Conservation (phyloP, 2,113 vertebrate species). For the Barbus barbus region DNA sequence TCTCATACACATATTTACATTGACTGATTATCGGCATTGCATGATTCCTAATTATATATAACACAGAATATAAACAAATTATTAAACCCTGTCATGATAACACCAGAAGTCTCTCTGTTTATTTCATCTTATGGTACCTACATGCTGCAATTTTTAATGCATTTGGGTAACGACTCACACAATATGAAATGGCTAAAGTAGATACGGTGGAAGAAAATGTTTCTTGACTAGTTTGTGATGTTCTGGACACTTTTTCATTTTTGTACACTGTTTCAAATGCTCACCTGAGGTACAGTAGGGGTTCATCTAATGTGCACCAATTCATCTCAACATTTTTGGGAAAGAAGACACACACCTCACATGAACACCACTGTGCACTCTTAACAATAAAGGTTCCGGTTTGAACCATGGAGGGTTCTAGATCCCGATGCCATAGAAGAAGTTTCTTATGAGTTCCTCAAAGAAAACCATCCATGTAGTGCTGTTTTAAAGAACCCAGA, state of each 20-base stretch:
- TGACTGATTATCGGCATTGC: constrained; percentile 17
- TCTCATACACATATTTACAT: constrained; percentile 62
- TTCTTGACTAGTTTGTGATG: constrained; percentile 69
- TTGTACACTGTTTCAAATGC: neutral
- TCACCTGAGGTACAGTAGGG: constrained; percentile 10
- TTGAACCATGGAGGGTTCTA: neutral
- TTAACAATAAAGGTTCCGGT: constrained; percentile 20
- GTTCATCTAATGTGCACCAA: constrained; percentile 35
- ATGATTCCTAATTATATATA: constrained; percentile 9
- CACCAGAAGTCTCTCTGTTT: constrained; percentile 10
- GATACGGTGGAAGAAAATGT: constrained; percentile 83
- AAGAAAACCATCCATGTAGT: neutral
- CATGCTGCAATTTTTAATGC: neutral
- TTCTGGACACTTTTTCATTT: constrained; percentile 2
- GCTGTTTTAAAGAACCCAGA: neutral
- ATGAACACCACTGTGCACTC: constrained; percentile 14
- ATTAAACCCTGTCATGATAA: neutral
- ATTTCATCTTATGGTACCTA: neutral
- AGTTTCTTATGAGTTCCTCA: neutral
- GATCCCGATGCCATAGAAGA: too few relatives aligned
- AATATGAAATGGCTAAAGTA: constrained; percentile 62
- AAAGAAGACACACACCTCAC: neutral
- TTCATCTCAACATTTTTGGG: constrained; percentile 27
- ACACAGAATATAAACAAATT: neutral
- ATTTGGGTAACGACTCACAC: neutral